A percentile compares a stretch with the other conserved stretches of the same genome.
These are phyloP conservation scores for Apeltes quadracus DNA, from an alignment of 2,113 vertebrate genomes.

Conservation along the genomic window DNA sequence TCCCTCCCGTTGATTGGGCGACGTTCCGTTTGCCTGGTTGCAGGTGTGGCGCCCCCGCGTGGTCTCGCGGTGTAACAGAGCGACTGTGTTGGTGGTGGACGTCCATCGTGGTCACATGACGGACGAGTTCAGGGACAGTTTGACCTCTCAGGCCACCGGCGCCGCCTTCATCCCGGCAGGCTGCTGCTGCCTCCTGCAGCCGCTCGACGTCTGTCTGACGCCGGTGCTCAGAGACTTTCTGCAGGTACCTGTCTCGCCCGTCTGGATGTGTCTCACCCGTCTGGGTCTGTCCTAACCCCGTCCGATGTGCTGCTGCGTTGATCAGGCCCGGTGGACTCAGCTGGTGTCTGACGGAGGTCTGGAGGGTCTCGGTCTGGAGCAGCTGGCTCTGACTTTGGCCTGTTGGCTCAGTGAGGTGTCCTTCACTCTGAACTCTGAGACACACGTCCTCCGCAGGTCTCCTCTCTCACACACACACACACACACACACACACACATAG, in stretches of 20 bases:
- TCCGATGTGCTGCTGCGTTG: neutral
- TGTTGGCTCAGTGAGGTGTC: conserved; percentile 89
- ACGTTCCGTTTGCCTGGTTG: neutral
- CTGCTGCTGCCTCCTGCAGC: conserved; percentile 87
- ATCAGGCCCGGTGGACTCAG: conserved; percentile 86
- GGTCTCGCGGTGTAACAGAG: conserved; percentile 50
- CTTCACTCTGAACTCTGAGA: conserved; percentile 76
- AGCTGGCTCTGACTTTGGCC: conserved; percentile 78
- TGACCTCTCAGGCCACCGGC: conserved; percentile 72
- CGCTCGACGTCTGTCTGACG: conserved; percentile 87
- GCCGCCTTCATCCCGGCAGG: conserved; percentile 84
- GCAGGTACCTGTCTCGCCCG: conserved; percentile 58
- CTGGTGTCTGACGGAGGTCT: conserved; percentile 65
- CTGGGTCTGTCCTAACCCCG: neutral
- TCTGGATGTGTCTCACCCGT: neutral
- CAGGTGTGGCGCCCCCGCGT: conserved; percentile 84
- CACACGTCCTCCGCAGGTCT: conserved; percentile 78
- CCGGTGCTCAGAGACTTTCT: conserved; percentile 86
- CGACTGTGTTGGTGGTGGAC: conserved; percentile 87
- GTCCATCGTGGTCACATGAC: conserved; percentile 84
- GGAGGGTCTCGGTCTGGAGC: conserved; percentile 78
- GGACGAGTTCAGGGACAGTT: conserved; percentile 76
- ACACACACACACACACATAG: neutral
- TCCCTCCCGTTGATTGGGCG: neutral
- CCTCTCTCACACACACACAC: neutral